Evolutionary conservation across 2,888 invertebrate genomes (phyloP), one percentile per base, ranked within the genome.

Genomic region (Eupeodes luniger): DNA sequence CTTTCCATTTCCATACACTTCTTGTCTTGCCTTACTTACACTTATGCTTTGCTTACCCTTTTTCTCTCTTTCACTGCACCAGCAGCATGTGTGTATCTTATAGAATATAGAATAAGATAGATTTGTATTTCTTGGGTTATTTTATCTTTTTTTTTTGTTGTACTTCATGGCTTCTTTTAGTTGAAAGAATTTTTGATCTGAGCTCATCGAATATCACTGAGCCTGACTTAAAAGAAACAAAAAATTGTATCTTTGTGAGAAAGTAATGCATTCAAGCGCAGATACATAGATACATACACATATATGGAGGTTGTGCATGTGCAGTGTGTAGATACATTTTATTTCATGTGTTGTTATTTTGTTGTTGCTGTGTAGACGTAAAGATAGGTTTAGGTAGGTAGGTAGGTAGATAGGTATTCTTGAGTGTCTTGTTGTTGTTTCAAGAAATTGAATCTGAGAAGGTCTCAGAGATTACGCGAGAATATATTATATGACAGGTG

Each of bases 401-500:
- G 36, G 36, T 36, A 64, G 19, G 47, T 47, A 47, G 47, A 5
- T 10, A 64, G 11, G 4, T 47, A 64, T 27, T 14, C 5, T 44
- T 27, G 53, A 64, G 40, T 19, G 12, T 77, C 16, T 61, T 44
- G 14, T 76, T 69, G 49, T 27, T 76, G 36, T 61, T 75, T 59
- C 61, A 66, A 84, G 88, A 88, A 88, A 88, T 81, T 85, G 85
- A 88, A 88, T 88, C 84, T 88, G 69, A 78, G 81, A 88, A 84
- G 88, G 88, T 85, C 88, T 61, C 74, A 61, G 77, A 81, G 88
- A 88, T 87, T 87, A 88, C 88, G 78, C 79, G 74, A 81, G 87
- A 79, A 84, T 87, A 81, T 81, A 88, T 88, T 88, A 75, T 72
- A 78, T 88, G 88, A 88, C 88, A 88, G 88, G 88, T 88, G 88